A percentile compares a stretch with the other conserved stretches of the same genome.
Conservation (phyloP, 2,113 vertebrate genomes). For the Podocnemis expansa region DNA sequence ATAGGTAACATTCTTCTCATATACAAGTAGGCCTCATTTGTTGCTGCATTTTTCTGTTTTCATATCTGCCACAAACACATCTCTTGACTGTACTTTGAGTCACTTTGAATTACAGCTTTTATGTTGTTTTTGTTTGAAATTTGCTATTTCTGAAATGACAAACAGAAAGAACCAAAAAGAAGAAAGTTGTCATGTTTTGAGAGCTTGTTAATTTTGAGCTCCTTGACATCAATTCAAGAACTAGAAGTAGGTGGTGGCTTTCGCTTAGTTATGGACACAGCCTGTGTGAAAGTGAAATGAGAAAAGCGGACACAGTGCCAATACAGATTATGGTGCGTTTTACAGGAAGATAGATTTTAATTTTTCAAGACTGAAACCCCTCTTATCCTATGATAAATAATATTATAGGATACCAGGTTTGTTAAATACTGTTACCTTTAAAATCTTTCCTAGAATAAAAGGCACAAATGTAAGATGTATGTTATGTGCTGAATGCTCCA, state of each 20-base stretch:
- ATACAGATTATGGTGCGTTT: slow-evolving; percentile 41
- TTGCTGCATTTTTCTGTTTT: background rate
- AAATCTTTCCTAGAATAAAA: slow-evolving; percentile 17
- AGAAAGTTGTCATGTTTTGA: background rate
- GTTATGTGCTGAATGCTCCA: slow-evolving; percentile 58
- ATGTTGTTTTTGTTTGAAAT: fast-evolving
- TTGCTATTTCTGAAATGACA: slow-evolving; percentile 25
- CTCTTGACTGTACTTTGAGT: background rate
- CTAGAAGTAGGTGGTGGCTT: slow-evolving; percentile 30
- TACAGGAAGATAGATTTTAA: background rate
- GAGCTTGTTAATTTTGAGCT: slow-evolving; percentile 43
- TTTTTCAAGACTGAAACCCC: background rate
- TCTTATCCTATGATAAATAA: background rate
- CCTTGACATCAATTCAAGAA: background rate
- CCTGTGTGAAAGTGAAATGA: slow-evolving; percentile 46
- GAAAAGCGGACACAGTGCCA: background rate
- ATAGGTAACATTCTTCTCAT: background rate
- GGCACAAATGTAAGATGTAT: slow-evolving; percentile 52
- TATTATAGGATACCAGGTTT: background rate
- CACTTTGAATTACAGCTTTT: background rate
- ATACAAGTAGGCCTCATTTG: fast-evolving
- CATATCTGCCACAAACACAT: background rate
- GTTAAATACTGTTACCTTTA: background rate
- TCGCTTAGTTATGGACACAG: slow-evolving; percentile 60
- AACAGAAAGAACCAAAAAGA: background rate